Base-by-base conservation (phyloP, 2,113 vertebrate species). In the Lethenteron reissneri region DNA sequence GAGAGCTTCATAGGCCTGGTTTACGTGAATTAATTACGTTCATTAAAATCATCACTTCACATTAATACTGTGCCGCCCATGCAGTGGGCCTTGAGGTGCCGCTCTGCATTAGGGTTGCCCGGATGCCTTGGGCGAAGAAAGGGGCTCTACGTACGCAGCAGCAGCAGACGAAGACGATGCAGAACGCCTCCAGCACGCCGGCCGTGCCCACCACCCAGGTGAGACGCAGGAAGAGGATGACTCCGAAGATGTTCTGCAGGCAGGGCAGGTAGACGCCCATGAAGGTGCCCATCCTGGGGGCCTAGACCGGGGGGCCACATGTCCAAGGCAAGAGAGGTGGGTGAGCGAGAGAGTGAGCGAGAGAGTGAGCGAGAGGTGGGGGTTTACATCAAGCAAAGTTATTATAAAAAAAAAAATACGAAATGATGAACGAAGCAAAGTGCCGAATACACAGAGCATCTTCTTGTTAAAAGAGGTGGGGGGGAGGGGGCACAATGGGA, bases 221-320 rank as follows among this genome's bases (percentile, higher is more conserved):
- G 82, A 99, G 91, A 72, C 94, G 85, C 76, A 99, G 84, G 79
- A 99, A 99, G 62, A 99, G 87, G 78, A 99, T 96, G 77, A 99
- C 94, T 1, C 92, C 92, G 2, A 99, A 94, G 82, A 99, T 99
- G 80, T 99, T 99, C 84, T 99, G 94, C 79, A 99, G 85, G 78
- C 92, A 99, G 1, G 94, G 94, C 75, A 99, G 76, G 78, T 95
- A 99, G 71, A 99, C 94, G 0, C 94, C 94, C 91, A 99, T 99
- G 81, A 97, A 85, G 72, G 94, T 95, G 74, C 94, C 94, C 82
- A 99, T 91, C 75, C 87, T 84, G 0, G 94, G 88, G 12, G 86
- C 90, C 94, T 99, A 83, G 3, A 76, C 58, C 76, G 75, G 73
- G 68, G 68, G 75, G 56, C 7, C 15, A 7, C 19, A n/a, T 8